Evolutionary conservation across 2,888 invertebrate genomes (phyloP).

Genomic region (Nyleta sp.): DNA sequence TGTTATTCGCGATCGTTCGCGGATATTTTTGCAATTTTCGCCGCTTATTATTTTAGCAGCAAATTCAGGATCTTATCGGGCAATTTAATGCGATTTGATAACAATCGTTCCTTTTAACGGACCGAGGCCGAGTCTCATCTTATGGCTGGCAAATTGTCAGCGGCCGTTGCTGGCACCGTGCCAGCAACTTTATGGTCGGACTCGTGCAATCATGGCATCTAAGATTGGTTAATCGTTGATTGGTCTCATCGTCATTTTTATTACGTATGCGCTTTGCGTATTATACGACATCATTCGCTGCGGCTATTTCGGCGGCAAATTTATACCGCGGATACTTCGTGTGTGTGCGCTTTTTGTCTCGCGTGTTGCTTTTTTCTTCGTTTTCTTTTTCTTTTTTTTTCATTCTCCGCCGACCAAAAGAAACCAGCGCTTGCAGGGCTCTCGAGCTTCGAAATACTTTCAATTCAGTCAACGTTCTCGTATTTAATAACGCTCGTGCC

Average conservation of each 20-base stretch:
- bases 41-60: neutral
- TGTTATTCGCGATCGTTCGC: conserved; percentile 23
- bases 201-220: conserved; percentile 37
- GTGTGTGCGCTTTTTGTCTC: conserved; percentile 3
- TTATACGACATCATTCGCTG: neutral
- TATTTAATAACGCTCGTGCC: conserved; percentile 68
- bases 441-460: conserved; percentile 67
- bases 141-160: conserved; percentile 49
- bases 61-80: conserved; percentile 12
- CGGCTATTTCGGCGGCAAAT: neutral
- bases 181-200: conserved; percentile 33
- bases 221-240: conserved; percentile 32
- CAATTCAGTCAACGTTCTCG: conserved; percentile 65
- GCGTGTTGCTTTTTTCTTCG: neutral
- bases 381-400: neutral
- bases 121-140: conserved; percentile 28
- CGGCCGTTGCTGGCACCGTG: conserved; percentile 5
- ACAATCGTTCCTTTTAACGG: conserved; percentile 20
- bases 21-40: neutral
- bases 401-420: conserved; percentile 12
- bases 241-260: conserved; percentile 42
- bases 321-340: conserved; percentile 14
- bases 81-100: conserved; percentile 33
- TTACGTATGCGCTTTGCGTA: conserved; percentile 11
- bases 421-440: conserved; percentile 46